Evolutionary conservation across 1,140 invertebrate species (phyloP), one percentile per base, ranked within the genome.

Genomic region (Zaprionus taronus): DNA sequence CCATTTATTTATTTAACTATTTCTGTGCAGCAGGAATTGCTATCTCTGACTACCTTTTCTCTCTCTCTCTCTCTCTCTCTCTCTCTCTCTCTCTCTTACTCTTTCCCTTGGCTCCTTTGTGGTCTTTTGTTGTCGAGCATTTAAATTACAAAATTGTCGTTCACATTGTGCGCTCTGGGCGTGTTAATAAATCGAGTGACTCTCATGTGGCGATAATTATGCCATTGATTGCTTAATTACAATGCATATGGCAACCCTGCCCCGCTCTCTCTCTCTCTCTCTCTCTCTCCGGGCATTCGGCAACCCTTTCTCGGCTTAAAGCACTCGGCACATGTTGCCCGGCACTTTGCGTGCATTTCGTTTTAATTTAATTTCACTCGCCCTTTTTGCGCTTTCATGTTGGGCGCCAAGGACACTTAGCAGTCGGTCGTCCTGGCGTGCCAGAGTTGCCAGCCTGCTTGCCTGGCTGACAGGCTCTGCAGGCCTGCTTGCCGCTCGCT

Each of bases 171-270:
- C 47, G 72, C 71, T 80, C 47, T 65, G 64, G 84, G 85, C 84
- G 72, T 90, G 84, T 89, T 81, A 89, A 89, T 89, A 89, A 84
- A 89, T 90, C 81, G 84, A 89, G 84, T 79, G 84, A 81, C 65
- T 90, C 84, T 89, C 84, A 90, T 86, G 85, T 86, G 84, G 69
- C 84, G 77, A 86, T 89, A 89, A 89, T 90, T 89, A 90, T 84
- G 81, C 72, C 84, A 89, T 89, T 89, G 84, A 89, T 89, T 90
- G 84, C 79, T 90, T 89, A 89, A 89, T 89, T 89, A 86, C 84
- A 89, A 84, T 90, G 64, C 84, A 89, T 89, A 84, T 89, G 80
- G 47, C 47, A 20, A 51, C 47, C 20, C 20, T 24, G 20, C 5
- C 11, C 4, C 26, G 83, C 56, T 61, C 51, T 26, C 24, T 1